Base-by-base conservation (phyloP, 2,113 vertebrate genomes). In the Monopterus albus region DNA sequence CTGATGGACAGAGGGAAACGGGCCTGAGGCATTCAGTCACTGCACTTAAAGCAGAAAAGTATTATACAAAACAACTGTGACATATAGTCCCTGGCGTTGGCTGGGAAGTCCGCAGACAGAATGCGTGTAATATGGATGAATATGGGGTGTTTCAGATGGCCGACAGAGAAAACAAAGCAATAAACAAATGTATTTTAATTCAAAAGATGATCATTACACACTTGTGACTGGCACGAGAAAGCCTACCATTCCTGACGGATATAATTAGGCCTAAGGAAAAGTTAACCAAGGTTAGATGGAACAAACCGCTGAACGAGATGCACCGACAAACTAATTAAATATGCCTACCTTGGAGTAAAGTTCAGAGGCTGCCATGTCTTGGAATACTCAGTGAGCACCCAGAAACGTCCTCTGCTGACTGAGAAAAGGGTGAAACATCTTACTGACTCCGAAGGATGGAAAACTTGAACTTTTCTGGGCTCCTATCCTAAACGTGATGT, bases 291-390 rank as follows among this genome's bases (percentile, higher is more conserved):
- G n/a, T n/a, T n/a, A n/a, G n/a, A n/a, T n/a, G n/a, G n/a, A n/a
- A n/a, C n/a, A n/a, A n/a, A n/a, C n/a, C 46, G 62, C 6, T 66
- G 29, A 70, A 33, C 47, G 53, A 46, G 18, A 6, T 5, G 3
- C 1, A 43, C 7, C 43, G 38, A 15, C n/a, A 43, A 26, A 12
- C 15, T 61, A 18, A 18, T n/a, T 40, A 6, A 39, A 33, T 51
- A 5, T n/a, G 5, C 82, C 84, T 91, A 98, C 96, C 95, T 96
- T 95, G 18, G 94, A 93, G 88, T 96, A 97, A n/a, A 96, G 95
- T 85, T 95, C 94, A 14, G 92, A 89, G 31, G 94, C 91, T 75
- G 95, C 94, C 96, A 96, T 97, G 86, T 84, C 86, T 67, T 25
- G 25, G 7, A 31, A 20, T 18, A 11, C 38, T 69, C 28, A n/a